A percentile compares a stretch with the other conserved stretches of the same genome.
Evolutionary conservation across 2,797 vertebrate species (phyloP).

Genomic region (Bucorvus abyssinicus): DNA sequence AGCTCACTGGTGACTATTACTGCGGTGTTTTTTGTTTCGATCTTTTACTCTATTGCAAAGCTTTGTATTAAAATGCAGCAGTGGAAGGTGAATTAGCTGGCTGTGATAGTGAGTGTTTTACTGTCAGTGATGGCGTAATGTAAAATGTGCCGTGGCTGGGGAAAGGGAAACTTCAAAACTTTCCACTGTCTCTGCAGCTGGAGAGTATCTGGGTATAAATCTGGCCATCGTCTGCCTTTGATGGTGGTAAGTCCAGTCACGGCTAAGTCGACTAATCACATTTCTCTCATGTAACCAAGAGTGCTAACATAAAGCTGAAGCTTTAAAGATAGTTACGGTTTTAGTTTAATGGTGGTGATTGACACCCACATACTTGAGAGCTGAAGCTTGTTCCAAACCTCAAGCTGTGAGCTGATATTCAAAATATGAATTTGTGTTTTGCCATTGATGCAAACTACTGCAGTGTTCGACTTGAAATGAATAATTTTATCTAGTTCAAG

Average conservation of each 20-base stretch:
- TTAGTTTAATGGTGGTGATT: not conserved
- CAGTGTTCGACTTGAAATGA: not conserved
- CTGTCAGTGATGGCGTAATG: not conserved
- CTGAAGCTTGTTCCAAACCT: not conserved
- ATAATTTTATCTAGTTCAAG: not conserved
- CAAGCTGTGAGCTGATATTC: not conserved
- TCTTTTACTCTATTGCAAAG: not conserved
- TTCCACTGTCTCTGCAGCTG: not conserved
- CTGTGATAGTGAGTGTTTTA: not conserved
- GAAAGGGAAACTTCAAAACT: not conserved
- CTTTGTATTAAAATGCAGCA: not conserved
- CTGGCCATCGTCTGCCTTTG: not conserved
- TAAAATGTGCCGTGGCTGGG: not conserved
- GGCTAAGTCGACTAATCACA: not conserved
- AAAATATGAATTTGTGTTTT: not conserved
- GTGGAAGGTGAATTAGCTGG: not conserved
- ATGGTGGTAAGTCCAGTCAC: not conserved
- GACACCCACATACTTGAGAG: not conserved
- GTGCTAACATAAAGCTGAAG: not conserved
- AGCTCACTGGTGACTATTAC: not conserved
- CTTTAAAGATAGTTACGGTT: not conserved
- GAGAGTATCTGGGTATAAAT: not conserved
- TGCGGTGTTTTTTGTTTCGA: not conserved
- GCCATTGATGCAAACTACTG: not conserved
- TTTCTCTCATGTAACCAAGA: not conserved